Evolutionary conservation across 1,140 invertebrate species (phyloP), one percentile per base, ranked within the genome.

Genomic region (Papilio glaucus): DNA sequence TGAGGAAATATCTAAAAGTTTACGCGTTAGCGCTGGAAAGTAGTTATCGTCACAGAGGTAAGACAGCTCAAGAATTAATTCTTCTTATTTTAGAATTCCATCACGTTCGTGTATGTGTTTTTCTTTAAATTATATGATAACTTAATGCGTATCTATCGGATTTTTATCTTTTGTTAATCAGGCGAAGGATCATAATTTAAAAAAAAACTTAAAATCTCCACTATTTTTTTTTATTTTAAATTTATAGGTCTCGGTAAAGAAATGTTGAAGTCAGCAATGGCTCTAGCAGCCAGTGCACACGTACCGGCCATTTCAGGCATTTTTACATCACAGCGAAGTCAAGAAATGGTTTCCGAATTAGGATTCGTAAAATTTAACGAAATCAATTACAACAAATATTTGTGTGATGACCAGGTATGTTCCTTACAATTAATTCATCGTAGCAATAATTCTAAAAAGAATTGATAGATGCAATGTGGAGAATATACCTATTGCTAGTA

Each of bases 1-100:
- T 69, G 10, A 69, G 15, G n/a, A 69, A 69, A 53, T 69, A 69
- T 53, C 53, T 69, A 15, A 69, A 69, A 69, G 26, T 69, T 15
- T 69, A 69, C 29, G 67, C 15, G 4, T 49, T 69, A 33, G 67
- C 67, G 8, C 15, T 69, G 5, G 5, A 33, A 53, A 13, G 13
- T 33, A 53, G n/a, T 7, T 69, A 53, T 53, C 41, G 67, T 24
- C 67, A 69, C 7, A 69, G 37, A 69, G 67, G 67, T 69, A 45
- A 53, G 62, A 65, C 0, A 15, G n/a, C 10, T 61, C 26, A 37
- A 9, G 1, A 62, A 15, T 24, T 15, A 37, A 61, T 61, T 37
- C n/a, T 33, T 15, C 33, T 61, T 61, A 49, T 49, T 21, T 26
- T 10, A 57, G n/a, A 53, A n/a, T n/a, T n/a, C n/a, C n/a, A n/a